phyloP scores from a whole-genome alignment of 2,888 invertebrate species.

The Microctonus aethiopoides region DNA sequence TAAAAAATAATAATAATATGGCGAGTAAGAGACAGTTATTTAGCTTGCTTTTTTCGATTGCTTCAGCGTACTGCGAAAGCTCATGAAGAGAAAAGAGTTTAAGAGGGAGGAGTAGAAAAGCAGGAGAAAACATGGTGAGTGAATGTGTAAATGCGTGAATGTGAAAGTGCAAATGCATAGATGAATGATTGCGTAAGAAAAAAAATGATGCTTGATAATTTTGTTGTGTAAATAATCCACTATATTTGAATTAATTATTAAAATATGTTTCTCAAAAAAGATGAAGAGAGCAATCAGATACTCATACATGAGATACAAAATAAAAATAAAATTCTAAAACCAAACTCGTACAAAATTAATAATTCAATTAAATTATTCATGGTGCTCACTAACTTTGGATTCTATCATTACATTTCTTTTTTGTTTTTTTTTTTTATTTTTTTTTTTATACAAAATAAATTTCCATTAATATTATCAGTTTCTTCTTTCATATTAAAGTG shows the following conservation, averaged over 20 bases:
- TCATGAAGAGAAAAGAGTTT: constrained; percentile 25
- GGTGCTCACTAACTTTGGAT: not conserved
- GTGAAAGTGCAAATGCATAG: not conserved
- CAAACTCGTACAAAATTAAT: not conserved
- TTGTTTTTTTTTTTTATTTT: no score
- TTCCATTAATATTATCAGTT: no score
- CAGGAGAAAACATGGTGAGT: constrained; percentile 19
- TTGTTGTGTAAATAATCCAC: constrained; percentile 63
- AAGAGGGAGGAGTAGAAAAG: constrained; percentile 27
- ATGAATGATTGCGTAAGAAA: constrained; percentile 8
- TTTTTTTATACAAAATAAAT: no score
- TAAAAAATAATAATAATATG: no score
- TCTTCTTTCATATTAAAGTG: no score
- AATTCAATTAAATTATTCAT: not conserved
- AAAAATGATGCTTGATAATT: constrained; percentile 38
- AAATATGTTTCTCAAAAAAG: constrained; percentile 2
- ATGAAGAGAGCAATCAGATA: not conserved
- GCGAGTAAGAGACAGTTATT: not conserved
- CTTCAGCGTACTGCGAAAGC: constrained; percentile 45
- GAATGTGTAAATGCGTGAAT: constrained; percentile 20
- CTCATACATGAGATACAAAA: not conserved
- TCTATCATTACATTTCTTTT: not conserved
- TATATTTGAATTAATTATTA: constrained; percentile 52
- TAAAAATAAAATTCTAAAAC: constrained; percentile 26
- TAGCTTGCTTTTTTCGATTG: constrained; percentile 24